Evolutionary conservation across 2,113 vertebrate species (phyloP), one percentile per base, ranked within the genome.

Genomic region (Eurypyga helias): DNA sequence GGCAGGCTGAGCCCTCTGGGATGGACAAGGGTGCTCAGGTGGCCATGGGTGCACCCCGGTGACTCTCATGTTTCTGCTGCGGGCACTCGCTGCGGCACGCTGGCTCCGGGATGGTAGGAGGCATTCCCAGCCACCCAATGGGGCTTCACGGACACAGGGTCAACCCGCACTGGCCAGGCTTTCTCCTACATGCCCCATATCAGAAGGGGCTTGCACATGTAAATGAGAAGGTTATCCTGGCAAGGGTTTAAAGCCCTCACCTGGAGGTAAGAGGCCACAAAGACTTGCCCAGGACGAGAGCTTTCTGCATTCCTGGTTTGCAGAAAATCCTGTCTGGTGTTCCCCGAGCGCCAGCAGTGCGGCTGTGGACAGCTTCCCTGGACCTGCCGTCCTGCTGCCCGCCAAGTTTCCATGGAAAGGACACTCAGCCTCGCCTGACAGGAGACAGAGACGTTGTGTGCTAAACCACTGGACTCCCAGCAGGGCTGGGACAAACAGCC

Each of bases 371-470:
- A n/a, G 61, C 31, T 89, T 93, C 45, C 69, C 73, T 82, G 65
- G 94, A 90, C 45, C 80, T 38, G 51, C 80, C 0, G 4, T 52
- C 43, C 71, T 2, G 1, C 45, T 29, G 46, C 64, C 21, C 0
- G 25, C 92, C 90, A 94, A 92, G 46, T 95, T 95, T 93, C 92
- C 79, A 21, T 11, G 64, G 83, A 92, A 95, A 89, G 85, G 58
- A 87, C 67, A 90, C 51, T 73, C 34, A 36, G 55, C 25, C 71
- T 70, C 0, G 0, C 71, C 82, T 73, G 62, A 91, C 60, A 84
- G 89, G 69, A 97, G 82, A 75, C 72, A 71, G 54, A 87, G n/a
- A 38, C 16, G 60, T 52, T 76, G 70, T 34, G 64, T 62, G 51
- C 19, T 87, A 26, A 92, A 52, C 61, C 6, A 1, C 26, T 52